A percentile compares a stretch with the other conserved stretches of the same genome.
Evolutionary conservation across 2,113 vertebrate genomes (phyloP).

Genomic region (Tricholaema leucomelas): DNA sequence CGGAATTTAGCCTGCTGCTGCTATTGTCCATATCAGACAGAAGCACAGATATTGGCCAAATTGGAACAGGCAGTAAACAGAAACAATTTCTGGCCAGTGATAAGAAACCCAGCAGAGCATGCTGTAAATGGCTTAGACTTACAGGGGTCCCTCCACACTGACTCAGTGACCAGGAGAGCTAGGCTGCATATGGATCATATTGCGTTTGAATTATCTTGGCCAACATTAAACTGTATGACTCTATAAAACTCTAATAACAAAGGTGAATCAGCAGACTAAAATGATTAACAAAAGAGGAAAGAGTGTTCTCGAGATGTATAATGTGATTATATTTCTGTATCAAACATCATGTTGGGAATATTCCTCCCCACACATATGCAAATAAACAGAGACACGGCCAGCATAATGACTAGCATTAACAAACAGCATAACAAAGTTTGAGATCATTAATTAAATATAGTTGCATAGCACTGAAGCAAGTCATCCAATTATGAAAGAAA

Average conservation of each 20-base stretch:
- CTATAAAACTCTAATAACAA: not conserved
- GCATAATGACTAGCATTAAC: slow-evolving; percentile 21
- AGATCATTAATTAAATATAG: slow-evolving; percentile 54
- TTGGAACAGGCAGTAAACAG: not conserved
- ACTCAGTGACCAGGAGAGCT: not conserved
- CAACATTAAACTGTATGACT: not conserved
- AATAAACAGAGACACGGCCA: slow-evolving; percentile 6
- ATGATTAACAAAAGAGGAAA: not conserved
- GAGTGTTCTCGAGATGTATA: not conserved
- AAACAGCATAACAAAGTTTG: slow-evolving; percentile 24
- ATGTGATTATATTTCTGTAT: slow-evolving; percentile 46
- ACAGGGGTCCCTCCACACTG: not conserved
- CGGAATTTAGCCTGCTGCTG: not conserved
- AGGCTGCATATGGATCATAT: not conserved
- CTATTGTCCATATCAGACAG: not conserved
- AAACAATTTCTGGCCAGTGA: not conserved
- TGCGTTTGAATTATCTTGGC: not conserved
- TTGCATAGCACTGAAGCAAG: slow-evolving; percentile 6
- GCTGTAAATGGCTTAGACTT: accelerated
- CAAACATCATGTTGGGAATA: slow-evolving; percentile 25
- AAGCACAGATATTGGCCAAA: not conserved
- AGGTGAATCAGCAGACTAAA: slow-evolving; percentile 1
- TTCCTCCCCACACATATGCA: not conserved
- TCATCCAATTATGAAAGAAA: slow-evolving; percentile 35
- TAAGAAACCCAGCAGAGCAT: not conserved